Evolutionary conservation across 1,140 invertebrate species (phyloP), one percentile per base, ranked within the genome.

Genomic region (Drosophila littoralis): DNA sequence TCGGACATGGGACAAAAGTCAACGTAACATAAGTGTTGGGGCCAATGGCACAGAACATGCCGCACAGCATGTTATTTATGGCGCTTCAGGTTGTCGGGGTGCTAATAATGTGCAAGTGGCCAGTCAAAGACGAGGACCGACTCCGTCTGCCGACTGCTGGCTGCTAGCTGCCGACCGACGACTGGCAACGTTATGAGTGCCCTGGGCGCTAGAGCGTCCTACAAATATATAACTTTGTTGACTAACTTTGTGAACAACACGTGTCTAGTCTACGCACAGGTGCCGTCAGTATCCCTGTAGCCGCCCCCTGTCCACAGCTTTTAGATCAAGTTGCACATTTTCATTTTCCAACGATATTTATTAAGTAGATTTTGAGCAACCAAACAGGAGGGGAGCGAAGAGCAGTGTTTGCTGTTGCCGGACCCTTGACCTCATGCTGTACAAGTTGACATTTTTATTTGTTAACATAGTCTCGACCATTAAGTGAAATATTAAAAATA

Each of bases 61-160:
- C 45, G 58, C 52, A 63, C 73, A 75, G 68, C 73, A 82, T 88
- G 83, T 83, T 88, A 89, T 88, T 88, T 88, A 88, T 88, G 64
- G 80, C 69, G 61, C 66, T 69, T 69, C 79, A 88, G 79, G 79
- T 88, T 88, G 83, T 77, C 73, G 78, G 83, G 76, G 65, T 68
- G 84, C 84, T 88, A 88, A 88, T 88, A 88, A 88, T 83, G 83
- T 88, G 81, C 66, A 68, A 58, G 63, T 64, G 42, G 43, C 40
- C 58, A 76, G 73, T 66, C 58, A 32, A 57, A 59, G 54, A 28
- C 59, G 35, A 54, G 15, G 28, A 52, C 52, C 17, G n/a, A 38
- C 50, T 15, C n/a, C 7, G 45, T 9, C 50, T 8, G 32, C 28
- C 48, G 32, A 22, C n/a, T 13, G 13, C 15, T 7, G n/a, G 58